phyloP scores from a whole-genome alignment of 1,140 invertebrate species.

The Heliconius hewitsoni region DNA sequence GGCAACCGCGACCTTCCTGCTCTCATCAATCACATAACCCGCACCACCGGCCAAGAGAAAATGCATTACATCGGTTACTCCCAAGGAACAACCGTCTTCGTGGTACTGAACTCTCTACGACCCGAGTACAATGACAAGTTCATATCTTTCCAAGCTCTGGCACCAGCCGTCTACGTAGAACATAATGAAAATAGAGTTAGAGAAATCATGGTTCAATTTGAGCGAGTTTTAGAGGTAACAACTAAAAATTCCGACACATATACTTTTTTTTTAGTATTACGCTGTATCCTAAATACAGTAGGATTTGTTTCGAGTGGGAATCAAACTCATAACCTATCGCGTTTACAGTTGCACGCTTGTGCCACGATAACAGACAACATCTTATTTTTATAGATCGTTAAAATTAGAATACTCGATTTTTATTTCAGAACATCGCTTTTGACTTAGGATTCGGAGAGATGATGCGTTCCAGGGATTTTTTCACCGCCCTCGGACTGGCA shows the following conservation, averaged over 20 bases:
- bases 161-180: constrained; percentile 22
- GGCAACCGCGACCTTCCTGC: constrained; percentile 84
- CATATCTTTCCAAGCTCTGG: constrained; percentile 49
- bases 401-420: neutral
- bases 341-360: too few species aligned
- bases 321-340: too few species aligned
- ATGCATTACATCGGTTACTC: constrained; percentile 82
- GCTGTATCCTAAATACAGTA: too few species aligned
- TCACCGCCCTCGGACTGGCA: constrained; percentile 13
- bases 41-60: constrained; percentile 73
- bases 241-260: neutral
- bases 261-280: neutral
- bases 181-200: constrained; percentile 5
- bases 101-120: constrained; percentile 79
- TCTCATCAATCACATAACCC: constrained; percentile 84
- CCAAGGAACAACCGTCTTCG: constrained; percentile 82
- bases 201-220: constrained; percentile 15
- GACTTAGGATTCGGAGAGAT: constrained; percentile 22
- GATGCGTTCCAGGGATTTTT: neutral
- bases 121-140: constrained; percentile 82
- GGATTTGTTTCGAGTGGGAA: too few species aligned
- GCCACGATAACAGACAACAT: too few species aligned
- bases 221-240: constrained; percentile 24
- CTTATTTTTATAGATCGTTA: neutral
- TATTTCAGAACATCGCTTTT: constrained; percentile 15